These are phyloP conservation scores for Spodoptera litura DNA, from an alignment of 1,140 invertebrate genomes.

Conservation along the genomic window DNA sequence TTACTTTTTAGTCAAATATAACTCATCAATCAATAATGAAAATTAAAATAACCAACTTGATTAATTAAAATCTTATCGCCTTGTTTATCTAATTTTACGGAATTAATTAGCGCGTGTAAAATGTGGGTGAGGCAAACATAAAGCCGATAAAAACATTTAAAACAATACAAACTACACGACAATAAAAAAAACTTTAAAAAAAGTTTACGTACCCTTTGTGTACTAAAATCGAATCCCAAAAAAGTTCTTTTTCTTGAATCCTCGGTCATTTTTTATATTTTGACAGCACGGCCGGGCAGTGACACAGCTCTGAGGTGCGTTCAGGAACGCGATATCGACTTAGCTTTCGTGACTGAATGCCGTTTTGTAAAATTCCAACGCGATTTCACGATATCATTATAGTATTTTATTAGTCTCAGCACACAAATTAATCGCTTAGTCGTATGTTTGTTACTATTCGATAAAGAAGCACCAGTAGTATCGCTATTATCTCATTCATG, in stretches of 20 bases:
- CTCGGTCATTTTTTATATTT: slow-evolving; percentile 76
- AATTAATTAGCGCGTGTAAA: slow-evolving; percentile 8
- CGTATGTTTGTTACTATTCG: slow-evolving; percentile 53
- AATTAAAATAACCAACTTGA: slow-evolving; percentile 7
- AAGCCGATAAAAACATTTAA: neutral
- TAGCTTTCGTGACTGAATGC: slow-evolving; percentile 68
- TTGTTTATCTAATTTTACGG: slow-evolving; percentile 34
- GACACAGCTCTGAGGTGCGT: slow-evolving; percentile 63
- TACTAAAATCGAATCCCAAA: slow-evolving; percentile 93
- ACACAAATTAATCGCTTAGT: slow-evolving; percentile 59
- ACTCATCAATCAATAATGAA: neutral
- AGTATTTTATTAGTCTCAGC: slow-evolving; percentile 60
- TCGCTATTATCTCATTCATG: slow-evolving; percentile 54
- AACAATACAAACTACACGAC: neutral
- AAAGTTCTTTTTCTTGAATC: slow-evolving; percentile 84
- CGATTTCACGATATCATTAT: slow-evolving; percentile 70
- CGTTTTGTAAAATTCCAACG: slow-evolving; percentile 58
- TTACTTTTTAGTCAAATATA: neutral
- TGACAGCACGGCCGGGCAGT: slow-evolving; percentile 67
- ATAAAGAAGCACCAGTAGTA: slow-evolving; percentile 59
- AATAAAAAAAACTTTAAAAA: neutral
- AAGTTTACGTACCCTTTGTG: slow-evolving; percentile 89
- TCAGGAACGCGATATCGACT: slow-evolving; percentile 62
- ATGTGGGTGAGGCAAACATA: neutral
- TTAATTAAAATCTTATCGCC: slow-evolving; percentile 11